Base-by-base conservation (phyloP, 2,888 invertebrate genomes). In the Epirrhoe alternata region DNA sequence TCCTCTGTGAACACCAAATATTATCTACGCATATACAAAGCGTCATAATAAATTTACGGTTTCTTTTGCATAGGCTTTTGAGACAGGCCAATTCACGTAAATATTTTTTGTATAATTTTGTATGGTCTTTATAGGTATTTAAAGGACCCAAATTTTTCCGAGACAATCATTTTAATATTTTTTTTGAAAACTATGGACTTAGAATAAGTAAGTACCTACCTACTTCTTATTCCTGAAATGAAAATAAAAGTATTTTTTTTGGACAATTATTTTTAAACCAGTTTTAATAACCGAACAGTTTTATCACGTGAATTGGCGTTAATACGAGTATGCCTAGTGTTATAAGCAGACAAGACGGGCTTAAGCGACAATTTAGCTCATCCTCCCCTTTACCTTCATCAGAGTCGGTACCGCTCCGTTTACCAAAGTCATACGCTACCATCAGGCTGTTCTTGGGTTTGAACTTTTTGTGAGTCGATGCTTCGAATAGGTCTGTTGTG, bases 391-490 rank as follows among this genome's bases (percentile, higher is more conserved):
- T 92, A 92, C 92, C 92, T 90, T 90, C 89, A 31, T 87, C 87
- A 17, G 70, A 73, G 77, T 86, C 86, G 68, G 80, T 82, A 84
- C 79, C 84, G 82, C 83, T 86, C 71, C 92, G 78, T 83, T 92
- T 92, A 69, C 92, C 92, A 80, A 89, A 91, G 75, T 85, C 86
- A 63, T 81, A 71, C 31, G 89, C 90, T 65, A 87, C 86, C 87
- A 89, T 84, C 71, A 89, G 74, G 42, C 82, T 81, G 71, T 78
- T 83, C 77, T 87, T 89, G 57, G 90, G 89, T 62, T 82, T 85
- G 79, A 86, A 92, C 76, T 77, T 85, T 81, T 80, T 86, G 68
- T 79, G 82, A 49, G 75, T 61, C 35, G 81, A 78, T 24, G 75
- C 73, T 56, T 78, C 83, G 73, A 74, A 82, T 62, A 62, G 70